Evolutionary conservation across 2,113 vertebrate genomes (phyloP), one percentile per base, ranked within the genome.

Genomic region (Triplophysa siluroides): DNA sequence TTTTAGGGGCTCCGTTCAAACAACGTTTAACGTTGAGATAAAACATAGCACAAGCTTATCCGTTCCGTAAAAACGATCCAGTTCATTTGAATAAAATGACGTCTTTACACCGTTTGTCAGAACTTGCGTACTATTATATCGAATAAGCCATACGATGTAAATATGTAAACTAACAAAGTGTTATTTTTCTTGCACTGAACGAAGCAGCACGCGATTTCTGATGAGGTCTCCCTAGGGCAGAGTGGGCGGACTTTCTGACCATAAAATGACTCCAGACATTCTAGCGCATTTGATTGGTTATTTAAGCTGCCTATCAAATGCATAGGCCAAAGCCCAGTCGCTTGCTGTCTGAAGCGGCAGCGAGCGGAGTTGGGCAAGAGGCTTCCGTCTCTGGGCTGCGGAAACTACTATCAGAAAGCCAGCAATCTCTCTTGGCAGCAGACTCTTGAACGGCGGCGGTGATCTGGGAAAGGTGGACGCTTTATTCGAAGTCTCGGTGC

Each of bases 381-480:
- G 76, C 76, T 87, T 87, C 83, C 85, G 85, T 81, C 83, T 80
- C 72, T 63, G 64, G 83, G 62, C 85, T 85, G 85, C 81, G 83
- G 85, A 85, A 85, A 81, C 79, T 74, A 79, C 72, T 45, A 74
- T 43, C 64, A 62, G 58, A 78, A 73, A 73, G 64, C 63, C 71
- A 21, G 56, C 41, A 68, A 62, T 75, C 58, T 61, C 24, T 62
- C 71, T 26, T 41, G 50, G 41, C 63, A 43, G n/a, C 60, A 61
- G 71, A 78, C 61, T 66, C 65, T 78, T 38, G 67, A 79, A 78
- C 80, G 81, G 60, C 69, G 67, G 19, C 43, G 54, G 29, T 62
- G 78, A 45, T 72, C 18, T 45, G 79, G 67, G 63, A 77, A 64
- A 45, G 47, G 33, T 60, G 67, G 77, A 50, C 71, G 43, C 29